Percentiles rank a stretch among this genome's conserved stretches.
Evolutionary conservation across 2,888 invertebrate species (phyloP).

Genomic region (Nymphalis polychloros): DNA sequence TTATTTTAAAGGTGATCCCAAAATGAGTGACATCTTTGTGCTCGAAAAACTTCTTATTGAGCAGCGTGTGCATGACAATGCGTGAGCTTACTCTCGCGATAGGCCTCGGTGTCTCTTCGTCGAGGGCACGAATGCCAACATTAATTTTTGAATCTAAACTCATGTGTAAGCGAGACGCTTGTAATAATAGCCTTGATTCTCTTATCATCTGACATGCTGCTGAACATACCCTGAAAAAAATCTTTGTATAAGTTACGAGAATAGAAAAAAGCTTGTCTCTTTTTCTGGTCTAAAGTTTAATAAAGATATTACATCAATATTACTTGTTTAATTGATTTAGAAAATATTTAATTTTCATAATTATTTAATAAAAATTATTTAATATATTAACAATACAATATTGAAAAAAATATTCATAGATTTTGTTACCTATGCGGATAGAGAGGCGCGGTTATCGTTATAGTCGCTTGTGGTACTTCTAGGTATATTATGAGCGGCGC

Average conservation of each 20-base stretch:
- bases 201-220: conserved; percentile 67
- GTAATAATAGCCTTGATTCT: conserved; percentile 54
- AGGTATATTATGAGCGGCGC: conserved; percentile 50
- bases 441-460: conserved; percentile 53
- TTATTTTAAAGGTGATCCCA: conserved; percentile 55
- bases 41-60: conserved; percentile 53
- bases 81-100: conserved; percentile 56
- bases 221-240: conserved; percentile 59
- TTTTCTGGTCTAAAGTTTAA: no score
- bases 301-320: no score
- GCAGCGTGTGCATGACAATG: conserved; percentile 51
- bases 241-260: no score
- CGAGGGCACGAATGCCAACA: conserved; percentile 46
- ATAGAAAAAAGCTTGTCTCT: no score
- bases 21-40: conserved; percentile 47
- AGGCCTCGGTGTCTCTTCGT: conserved; percentile 43
- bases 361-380: background rate
- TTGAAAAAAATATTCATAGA: background rate
- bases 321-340: no score
- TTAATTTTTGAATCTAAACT: conserved; percentile 43
- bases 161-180: conserved; percentile 54
- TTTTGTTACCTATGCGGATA: conserved; percentile 63
- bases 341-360: no score
- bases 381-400: background rate
- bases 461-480: conserved; percentile 46